These are phyloP conservation scores for Sinocyclocheilus grahami DNA, from an alignment of 2,113 vertebrate species.

Conservation along the genomic window DNA sequence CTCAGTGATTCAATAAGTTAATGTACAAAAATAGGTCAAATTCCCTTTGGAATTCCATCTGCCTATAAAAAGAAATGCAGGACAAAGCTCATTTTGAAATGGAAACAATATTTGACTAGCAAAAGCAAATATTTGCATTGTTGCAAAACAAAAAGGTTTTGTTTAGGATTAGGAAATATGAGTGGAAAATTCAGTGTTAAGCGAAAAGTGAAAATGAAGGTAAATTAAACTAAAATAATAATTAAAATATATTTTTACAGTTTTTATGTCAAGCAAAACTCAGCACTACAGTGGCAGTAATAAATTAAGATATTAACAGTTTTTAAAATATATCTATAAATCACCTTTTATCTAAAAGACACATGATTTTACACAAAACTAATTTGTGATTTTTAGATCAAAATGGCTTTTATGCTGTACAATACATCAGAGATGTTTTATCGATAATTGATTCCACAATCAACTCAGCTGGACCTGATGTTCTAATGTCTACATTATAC, in stretches of 20 bases:
- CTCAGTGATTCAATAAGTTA: neutral
- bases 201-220: no score
- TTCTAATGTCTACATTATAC: neutral
- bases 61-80: neutral
- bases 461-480: neutral
- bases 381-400: neutral
- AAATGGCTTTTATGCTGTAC: neutral
- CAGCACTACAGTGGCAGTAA: neutral
- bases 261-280: neutral
- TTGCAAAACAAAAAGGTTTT: neutral
- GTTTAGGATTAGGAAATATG: neutral
- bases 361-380: neutral
- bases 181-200: neutral
- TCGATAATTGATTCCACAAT: neutral
- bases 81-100: neutral
- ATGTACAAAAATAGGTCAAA: constrained; percentile 18
- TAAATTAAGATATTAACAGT: neutral
- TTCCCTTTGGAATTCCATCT: neutral
- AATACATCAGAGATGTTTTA: neutral
- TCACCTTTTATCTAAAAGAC: neutral
- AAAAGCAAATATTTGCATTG: constrained; percentile 16
- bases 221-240: no score
- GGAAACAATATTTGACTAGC: constrained; percentile 28
- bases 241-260: no score
- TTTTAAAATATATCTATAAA: neutral